Percentiles rank a stretch among this genome's conserved stretches.
Conservation (phyloP, 2,888 invertebrate species). For the Heliothis peltigera region DNA sequence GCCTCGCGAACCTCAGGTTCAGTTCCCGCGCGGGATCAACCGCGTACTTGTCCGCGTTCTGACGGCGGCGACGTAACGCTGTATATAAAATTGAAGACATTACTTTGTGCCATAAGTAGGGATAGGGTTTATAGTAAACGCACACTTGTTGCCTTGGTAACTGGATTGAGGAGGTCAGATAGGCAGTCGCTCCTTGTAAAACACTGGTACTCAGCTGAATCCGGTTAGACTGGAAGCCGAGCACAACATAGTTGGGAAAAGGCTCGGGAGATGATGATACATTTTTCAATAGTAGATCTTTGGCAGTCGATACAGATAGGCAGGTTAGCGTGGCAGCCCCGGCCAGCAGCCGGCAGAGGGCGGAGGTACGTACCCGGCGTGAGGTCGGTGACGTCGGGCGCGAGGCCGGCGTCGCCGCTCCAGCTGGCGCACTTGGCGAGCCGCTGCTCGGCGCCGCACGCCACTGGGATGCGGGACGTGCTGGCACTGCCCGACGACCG, state of each 20-base stretch:
- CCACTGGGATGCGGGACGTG: slow-evolving; percentile 82
- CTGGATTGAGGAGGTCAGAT: no score
- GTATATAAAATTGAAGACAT: background rate
- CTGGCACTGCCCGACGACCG: slow-evolving; percentile 77
- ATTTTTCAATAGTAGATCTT: no score
- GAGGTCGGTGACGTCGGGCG: slow-evolving; percentile 82
- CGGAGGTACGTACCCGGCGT: slow-evolving; percentile 86
- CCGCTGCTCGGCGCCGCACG: slow-evolving; percentile 66
- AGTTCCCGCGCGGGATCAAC: slow-evolving; percentile 94
- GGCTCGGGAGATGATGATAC: no score
- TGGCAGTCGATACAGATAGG: no score
- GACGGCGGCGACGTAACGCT: slow-evolving; percentile 92
- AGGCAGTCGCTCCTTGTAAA: no score
- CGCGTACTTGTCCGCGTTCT: slow-evolving; percentile 95
- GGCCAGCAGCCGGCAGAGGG: background rate
- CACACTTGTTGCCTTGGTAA: no score
- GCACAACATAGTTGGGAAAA: no score
- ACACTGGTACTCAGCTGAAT: no score
- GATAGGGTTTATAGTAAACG: no score
- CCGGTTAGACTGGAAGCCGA: no score
- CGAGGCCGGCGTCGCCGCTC: slow-evolving; percentile 88
- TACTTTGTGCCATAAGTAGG: no score
- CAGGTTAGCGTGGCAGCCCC: no score
- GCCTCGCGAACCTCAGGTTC: slow-evolving; percentile 94
- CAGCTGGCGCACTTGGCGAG: slow-evolving; percentile 93